These are phyloP conservation scores for Pteronotus mesoamericanus DNA, from an alignment of 2,797 vertebrate species.

Conservation along the genomic window DNA sequence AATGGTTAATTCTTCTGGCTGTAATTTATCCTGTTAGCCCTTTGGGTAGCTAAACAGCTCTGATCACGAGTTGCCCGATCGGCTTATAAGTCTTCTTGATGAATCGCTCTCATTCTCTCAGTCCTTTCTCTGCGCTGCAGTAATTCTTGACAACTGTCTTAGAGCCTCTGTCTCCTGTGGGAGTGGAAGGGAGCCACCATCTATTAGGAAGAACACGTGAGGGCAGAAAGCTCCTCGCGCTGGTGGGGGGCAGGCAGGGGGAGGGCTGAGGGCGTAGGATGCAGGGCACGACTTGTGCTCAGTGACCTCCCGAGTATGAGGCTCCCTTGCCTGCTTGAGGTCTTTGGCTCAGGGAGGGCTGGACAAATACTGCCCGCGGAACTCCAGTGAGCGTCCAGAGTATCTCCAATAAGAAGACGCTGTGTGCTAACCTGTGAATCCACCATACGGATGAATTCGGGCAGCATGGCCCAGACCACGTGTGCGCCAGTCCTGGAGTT, in stretches of 20 bases:
- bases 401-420: not conserved
- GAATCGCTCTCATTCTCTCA: constrained; percentile 54
- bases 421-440: not conserved
- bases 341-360: not conserved
- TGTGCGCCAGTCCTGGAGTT: fast-evolving
- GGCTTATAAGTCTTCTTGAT: constrained; percentile 69
- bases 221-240: not conserved
- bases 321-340: not conserved
- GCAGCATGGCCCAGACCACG: fast-evolving
- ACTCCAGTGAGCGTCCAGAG: not conserved
- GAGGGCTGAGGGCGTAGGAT: not conserved
- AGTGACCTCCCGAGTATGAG: not conserved
- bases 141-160: constrained; percentile 68
- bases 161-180: constrained; percentile 37
- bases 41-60: constrained; percentile 68
- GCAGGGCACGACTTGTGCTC: not conserved
- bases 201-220: not conserved
- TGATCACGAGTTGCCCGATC: constrained; percentile 48
- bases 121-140: constrained; percentile 48
- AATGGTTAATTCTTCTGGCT: constrained; percentile 62
- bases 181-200: not conserved
- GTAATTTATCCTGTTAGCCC: constrained; percentile 65
- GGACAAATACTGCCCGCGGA: not conserved
- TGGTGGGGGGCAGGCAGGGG: not conserved
- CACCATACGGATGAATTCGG: not conserved